Percentiles rank a stretch among this genome's conserved stretches.
Conservation (phyloP, 1,140 invertebrate genomes). For the Tribolium castaneum region DNA sequence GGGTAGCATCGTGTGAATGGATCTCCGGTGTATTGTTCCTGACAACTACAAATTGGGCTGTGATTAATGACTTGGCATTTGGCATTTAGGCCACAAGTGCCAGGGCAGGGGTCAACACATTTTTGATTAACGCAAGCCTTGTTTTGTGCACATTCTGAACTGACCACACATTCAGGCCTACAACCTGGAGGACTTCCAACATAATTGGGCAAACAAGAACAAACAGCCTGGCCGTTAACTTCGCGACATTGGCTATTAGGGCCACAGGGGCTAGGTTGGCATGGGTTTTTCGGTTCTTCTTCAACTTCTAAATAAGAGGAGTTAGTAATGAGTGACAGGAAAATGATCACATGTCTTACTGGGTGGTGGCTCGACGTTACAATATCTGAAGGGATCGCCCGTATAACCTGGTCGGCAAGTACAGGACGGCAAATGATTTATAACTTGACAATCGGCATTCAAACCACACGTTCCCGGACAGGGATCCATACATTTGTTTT, state of each 20-base stretch:
- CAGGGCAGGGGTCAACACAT: slow-evolving; percentile 76
- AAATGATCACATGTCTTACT: neutral
- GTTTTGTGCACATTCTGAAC: slow-evolving; percentile 72
- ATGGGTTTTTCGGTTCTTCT: slow-evolving; percentile 63
- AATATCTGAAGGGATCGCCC: slow-evolving; percentile 76
- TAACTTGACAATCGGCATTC: slow-evolving; percentile 79
- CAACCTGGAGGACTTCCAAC: slow-evolving; percentile 72
- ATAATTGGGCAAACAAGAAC: slow-evolving; percentile 71
- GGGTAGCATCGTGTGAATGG: slow-evolving; percentile 72
- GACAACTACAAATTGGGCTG: slow-evolving; percentile 71
- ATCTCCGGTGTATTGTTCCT: slow-evolving; percentile 70
- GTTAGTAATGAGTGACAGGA: neutral
- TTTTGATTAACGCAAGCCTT: slow-evolving; percentile 77
- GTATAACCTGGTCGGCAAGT: slow-evolving; percentile 76
- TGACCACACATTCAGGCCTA: slow-evolving; percentile 69
- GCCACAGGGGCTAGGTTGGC: slow-evolving; percentile 71
- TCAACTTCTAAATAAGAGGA: slow-evolving; percentile 44
- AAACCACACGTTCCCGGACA: slow-evolving; percentile 78
- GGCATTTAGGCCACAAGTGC: slow-evolving; percentile 73
- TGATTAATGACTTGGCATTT: slow-evolving; percentile 74
- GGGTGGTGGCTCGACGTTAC: slow-evolving; percentile 61
- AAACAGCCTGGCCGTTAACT: slow-evolving; percentile 75
- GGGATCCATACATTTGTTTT: slow-evolving; percentile 78
- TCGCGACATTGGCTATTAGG: slow-evolving; percentile 72
- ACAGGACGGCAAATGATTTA: slow-evolving; percentile 79